Conservation (phyloP, 1,140 invertebrate genomes). For the Microplitis demolitor region DNA sequence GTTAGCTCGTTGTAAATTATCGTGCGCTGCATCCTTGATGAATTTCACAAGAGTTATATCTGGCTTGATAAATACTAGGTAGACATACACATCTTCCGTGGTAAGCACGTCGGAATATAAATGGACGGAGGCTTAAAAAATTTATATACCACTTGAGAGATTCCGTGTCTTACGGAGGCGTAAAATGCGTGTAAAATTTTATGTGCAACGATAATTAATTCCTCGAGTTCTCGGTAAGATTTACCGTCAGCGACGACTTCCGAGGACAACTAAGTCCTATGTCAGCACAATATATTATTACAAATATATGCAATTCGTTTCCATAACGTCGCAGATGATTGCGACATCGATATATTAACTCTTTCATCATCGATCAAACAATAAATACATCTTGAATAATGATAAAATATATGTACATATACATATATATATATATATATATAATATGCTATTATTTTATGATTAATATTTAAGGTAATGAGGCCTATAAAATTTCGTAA, state of each 20-base stretch:
- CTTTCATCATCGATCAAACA: constrained; percentile 3
- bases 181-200: constrained; percentile 8
- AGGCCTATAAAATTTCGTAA: neutral
- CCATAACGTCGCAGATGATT: neutral
- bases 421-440: too few species aligned
- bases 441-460: too few species aligned
- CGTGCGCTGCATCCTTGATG: constrained; percentile 30
- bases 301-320: neutral
- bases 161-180: constrained; percentile 1
- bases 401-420: neutral
- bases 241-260: constrained; percentile 4
- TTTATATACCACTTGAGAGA: neutral
- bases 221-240: constrained; percentile 4
- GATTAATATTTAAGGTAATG: neutral
- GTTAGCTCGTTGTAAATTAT: constrained; percentile 19
- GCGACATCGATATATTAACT: constrained; percentile 17
- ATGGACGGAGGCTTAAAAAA: neutral
- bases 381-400: neutral
- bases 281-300: constrained; percentile 5
- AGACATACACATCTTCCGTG: neutral
- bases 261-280: neutral
- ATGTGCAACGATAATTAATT: constrained; percentile 20
- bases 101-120: constrained; percentile 9
- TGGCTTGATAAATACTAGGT: neutral
- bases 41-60: constrained; percentile 28